Conservation (phyloP, 2,797 vertebrate species). For the Molossus alvarezi region DNA sequence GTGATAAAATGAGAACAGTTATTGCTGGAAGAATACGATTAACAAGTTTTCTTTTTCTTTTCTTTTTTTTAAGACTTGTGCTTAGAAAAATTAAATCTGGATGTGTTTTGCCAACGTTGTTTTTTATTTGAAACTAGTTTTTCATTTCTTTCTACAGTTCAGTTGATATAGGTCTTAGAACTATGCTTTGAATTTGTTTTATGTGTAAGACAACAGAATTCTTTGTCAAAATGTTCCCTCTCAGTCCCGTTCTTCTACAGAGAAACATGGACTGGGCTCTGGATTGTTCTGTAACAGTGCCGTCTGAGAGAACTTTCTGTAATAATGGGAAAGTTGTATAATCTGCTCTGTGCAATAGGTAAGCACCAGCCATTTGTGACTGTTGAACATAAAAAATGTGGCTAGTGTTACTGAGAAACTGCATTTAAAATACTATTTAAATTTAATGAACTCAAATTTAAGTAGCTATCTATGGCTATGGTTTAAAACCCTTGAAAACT, state of each 20-base stretch:
- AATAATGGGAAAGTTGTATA: neutral
- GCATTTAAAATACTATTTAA: slow-evolving; percentile 37
- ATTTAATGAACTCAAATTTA: slow-evolving; percentile 26
- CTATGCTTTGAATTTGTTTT: slow-evolving; percentile 77
- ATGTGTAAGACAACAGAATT: slow-evolving; percentile 21
- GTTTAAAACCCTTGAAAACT: slow-evolving; percentile 49
- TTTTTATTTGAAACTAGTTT: slow-evolving; percentile 74
- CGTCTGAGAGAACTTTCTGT: neutral
- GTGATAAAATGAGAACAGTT: slow-evolving; percentile 62
- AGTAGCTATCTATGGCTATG: neutral
- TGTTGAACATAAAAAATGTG: neutral
- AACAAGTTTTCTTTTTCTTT: slow-evolving; percentile 70
- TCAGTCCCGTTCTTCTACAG: slow-evolving; percentile 30
- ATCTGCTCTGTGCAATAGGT: neutral
- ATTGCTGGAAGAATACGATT: neutral
- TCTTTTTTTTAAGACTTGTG: slow-evolving; percentile 64
- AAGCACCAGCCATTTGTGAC: neutral
- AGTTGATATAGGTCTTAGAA: slow-evolving; percentile 60
- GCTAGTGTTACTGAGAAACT: neutral
- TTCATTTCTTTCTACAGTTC: slow-evolving; percentile 39
- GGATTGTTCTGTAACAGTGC: neutral
- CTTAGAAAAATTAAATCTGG: slow-evolving; percentile 62
- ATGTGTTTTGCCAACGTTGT: slow-evolving; percentile 71
- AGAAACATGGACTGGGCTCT: slow-evolving; percentile 3
- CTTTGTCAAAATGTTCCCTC: neutral